A percentile compares a stretch with the other conserved stretches of the same genome.
Evolutionary conservation across 2,113 vertebrate genomes (phyloP).

Genomic region (Passer domesticus): DNA sequence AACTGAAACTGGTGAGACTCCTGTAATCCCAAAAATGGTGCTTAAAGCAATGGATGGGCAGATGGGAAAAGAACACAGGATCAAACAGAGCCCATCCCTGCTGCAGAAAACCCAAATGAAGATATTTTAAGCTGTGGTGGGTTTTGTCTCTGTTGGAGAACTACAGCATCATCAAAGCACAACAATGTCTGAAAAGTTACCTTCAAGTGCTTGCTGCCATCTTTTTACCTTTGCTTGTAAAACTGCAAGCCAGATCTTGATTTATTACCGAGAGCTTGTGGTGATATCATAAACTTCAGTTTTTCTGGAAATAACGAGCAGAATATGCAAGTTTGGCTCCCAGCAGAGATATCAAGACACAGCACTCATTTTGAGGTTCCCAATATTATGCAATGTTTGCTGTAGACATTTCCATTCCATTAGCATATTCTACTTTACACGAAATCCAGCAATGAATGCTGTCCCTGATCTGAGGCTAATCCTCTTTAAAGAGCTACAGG

Average conservation of each 20-base stretch:
- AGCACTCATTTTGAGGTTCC: constrained; percentile 62
- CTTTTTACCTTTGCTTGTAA: not conserved
- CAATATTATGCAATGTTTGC: constrained; percentile 76
- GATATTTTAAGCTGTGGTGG: not conserved
- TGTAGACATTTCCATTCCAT: constrained; percentile 75
- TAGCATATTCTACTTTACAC: constrained; percentile 74
- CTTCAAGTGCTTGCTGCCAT: not conserved
- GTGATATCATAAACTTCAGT: not conserved
- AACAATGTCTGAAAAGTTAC: not conserved
- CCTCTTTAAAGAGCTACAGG: constrained; percentile 81
- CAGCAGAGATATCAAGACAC: constrained; percentile 50
- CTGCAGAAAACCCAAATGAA: not conserved
- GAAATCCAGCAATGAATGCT: constrained; percentile 73
- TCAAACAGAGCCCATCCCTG: not conserved
- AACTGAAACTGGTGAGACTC: not conserved
- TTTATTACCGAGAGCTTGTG: not conserved
- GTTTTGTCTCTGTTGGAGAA: not conserved
- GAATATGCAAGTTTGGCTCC: constrained; percentile 35
- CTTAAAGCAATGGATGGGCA: not conserved
- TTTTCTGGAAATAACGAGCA: not conserved
- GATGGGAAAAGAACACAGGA: not conserved
- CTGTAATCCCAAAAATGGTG: not conserved
- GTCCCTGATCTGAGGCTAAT: constrained; percentile 72
- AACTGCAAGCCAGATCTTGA: not conserved
- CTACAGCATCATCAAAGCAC: not conserved